These are phyloP conservation scores for Alloscopus bannaensis DNA, from an alignment of 2,888 invertebrate species.

Conservation along the genomic window DNA sequence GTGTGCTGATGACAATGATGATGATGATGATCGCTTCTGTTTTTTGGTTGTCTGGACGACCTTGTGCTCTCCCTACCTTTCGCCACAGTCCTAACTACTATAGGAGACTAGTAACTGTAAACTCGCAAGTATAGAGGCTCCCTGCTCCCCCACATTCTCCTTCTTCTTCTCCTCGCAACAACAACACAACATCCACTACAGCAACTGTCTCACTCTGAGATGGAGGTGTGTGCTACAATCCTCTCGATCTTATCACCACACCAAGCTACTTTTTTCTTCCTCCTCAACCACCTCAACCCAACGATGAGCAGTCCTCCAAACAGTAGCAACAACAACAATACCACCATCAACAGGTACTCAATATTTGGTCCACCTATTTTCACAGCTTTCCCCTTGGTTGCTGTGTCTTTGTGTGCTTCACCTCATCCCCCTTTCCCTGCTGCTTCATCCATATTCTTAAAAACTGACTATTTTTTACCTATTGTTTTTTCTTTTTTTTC, in stretches of 20 bases:
- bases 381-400: too few relatives aligned
- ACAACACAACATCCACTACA: too few relatives aligned
- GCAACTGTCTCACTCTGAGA: too few relatives aligned
- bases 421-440: not conserved
- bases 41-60: too few relatives aligned
- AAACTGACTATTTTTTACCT: not conserved
- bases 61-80: slow-evolving; percentile 21
- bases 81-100: slow-evolving; percentile 73
- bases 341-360: too few relatives aligned
- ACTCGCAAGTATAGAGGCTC: slow-evolving; percentile 71
- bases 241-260: too few relatives aligned
- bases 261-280: too few relatives aligned
- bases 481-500: slow-evolving; percentile 14
- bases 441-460: slow-evolving; percentile 2
- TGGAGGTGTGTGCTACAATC: too few relatives aligned
- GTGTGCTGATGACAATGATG: slow-evolving; percentile 4
- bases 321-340: too few relatives aligned
- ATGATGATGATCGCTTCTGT: not conserved
- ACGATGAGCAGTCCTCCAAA: too few relatives aligned
- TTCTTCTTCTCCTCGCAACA: slow-evolving; percentile 1
- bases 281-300: too few relatives aligned
- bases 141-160: slow-evolving; percentile 1
- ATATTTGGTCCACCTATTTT: too few relatives aligned
- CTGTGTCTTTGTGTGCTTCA: not conserved
- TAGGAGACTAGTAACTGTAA: slow-evolving; percentile 73